These are phyloP conservation scores for Spatulosminthurus flaviceps DNA, from an alignment of 2,888 invertebrate genomes.

Conservation along the genomic window DNA sequence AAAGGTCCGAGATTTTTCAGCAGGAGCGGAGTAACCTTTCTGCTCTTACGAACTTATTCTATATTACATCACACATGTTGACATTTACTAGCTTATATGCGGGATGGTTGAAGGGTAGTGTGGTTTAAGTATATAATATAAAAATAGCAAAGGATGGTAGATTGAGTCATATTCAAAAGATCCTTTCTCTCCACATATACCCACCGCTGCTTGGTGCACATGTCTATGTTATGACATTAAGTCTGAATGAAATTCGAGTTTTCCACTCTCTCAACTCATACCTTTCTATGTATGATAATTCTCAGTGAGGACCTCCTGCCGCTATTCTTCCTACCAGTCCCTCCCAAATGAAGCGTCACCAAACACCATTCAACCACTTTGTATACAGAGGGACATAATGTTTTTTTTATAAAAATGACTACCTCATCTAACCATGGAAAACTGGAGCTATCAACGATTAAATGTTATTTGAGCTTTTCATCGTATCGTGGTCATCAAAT, in stretches of 20 bases:
- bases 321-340: conserved; percentile 40
- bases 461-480: conserved; percentile 18
- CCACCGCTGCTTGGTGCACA: conserved; percentile 5
- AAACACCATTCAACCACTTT: conserved; percentile 12
- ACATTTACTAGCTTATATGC: no score
- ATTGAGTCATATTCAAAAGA: conserved; percentile 19
- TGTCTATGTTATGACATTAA: conserved; percentile 41
- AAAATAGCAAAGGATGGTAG: conserved; percentile 10
- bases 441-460: neutral
- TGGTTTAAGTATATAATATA: no score
- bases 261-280: conserved; percentile 3
- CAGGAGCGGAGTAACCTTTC: no score
- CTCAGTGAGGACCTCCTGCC: conserved; percentile 33
- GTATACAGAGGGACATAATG: neutral
- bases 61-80: no score
- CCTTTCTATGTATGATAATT: conserved; percentile 30
- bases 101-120: no score
- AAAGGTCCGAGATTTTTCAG: no score
- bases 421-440: neutral
- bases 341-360: conserved; percentile 34
- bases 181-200: neutral
- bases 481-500: conserved; percentile 11
- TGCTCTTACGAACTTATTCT: no score
- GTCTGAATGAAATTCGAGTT: conserved; percentile 38
- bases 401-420: neutral